These are phyloP conservation scores for Drosophila lacicola DNA, from an alignment of 2,888 invertebrate species.

Conservation along the genomic window DNA sequence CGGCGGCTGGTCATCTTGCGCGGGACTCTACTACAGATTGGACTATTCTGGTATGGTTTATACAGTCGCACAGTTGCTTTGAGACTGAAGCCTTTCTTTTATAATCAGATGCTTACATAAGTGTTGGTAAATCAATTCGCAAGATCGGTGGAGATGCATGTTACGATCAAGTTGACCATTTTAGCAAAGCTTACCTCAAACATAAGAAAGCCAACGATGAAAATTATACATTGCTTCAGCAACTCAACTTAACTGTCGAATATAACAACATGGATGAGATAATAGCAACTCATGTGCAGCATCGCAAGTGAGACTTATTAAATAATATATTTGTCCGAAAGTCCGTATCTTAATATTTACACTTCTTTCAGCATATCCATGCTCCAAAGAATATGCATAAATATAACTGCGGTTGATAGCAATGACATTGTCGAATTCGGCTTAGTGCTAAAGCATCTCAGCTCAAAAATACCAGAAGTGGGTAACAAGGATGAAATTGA, in stretches of 20 bases:
- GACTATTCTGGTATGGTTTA: conserved; percentile 34
- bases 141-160: conserved; percentile 34
- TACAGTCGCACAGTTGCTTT: neutral
- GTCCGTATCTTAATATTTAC: neutral
- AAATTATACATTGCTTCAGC: conserved; percentile 13
- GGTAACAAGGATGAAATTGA: neutral
- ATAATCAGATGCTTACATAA: conserved; percentile 22
- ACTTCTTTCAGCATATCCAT: conserved; percentile 1
- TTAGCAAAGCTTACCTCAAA: conserved; percentile 9
- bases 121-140: conserved; percentile 27
- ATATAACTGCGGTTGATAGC: conserved; percentile 8
- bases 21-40: conserved; percentile 11
- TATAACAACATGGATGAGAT: neutral
- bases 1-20: conserved; percentile 36
- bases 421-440: conserved; percentile 19
- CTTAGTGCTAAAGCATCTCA: neutral
- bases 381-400: conserved; percentile 14
- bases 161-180: conserved; percentile 21
- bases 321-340: neutral
- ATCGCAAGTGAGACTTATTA: conserved; percentile 38
- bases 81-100: neutral
- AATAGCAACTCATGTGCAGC: conserved; percentile 28
- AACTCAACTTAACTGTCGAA: conserved; percentile 6
- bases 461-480: neutral
- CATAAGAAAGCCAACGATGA: conserved; percentile 25